These are phyloP conservation scores for Drosophila prolongata DNA, from an alignment of 2,888 invertebrate genomes.

Conservation along the genomic window DNA sequence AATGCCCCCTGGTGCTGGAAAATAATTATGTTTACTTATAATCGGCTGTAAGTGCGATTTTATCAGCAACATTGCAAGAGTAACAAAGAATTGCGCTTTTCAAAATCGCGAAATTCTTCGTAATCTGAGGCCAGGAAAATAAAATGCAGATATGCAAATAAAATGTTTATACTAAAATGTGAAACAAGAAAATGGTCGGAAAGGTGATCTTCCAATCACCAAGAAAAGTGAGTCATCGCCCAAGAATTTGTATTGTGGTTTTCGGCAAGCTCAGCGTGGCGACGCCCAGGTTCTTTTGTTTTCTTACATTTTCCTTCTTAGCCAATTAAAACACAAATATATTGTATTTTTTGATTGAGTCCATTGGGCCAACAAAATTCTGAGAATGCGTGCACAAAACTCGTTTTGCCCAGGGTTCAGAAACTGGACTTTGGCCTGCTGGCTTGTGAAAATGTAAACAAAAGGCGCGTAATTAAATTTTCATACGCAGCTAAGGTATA, in stretches of 20 bases:
- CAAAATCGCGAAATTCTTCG: background rate
- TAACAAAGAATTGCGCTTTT: background rate
- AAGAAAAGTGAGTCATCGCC: slow-evolving; percentile 11
- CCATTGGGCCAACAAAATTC: background rate
- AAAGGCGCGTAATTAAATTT: slow-evolving; percentile 75
- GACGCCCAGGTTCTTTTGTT: background rate
- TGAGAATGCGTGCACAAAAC: slow-evolving; percentile 57
- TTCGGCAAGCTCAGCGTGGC: background rate
- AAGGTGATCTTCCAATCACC: slow-evolving; percentile 3
- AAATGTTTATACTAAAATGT: background rate
- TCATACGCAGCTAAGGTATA: slow-evolving; percentile 59
- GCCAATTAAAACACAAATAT: slow-evolving; percentile 1
- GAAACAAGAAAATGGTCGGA: background rate
- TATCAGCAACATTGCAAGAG: background rate
- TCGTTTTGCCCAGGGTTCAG: slow-evolving; percentile 44
- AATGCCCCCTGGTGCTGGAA: background rate
- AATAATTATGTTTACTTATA: background rate
- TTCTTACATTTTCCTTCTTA: slow-evolving; percentile 1
- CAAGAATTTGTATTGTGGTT: background rate
- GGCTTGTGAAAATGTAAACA: slow-evolving; percentile 74
- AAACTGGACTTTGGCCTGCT: slow-evolving; percentile 51
- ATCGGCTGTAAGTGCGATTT: background rate
- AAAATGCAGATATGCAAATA: slow-evolving; percentile 6
- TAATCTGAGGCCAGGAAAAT: slow-evolving; percentile 6
- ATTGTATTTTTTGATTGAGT: slow-evolving; percentile 12